phyloP scores from a whole-genome alignment of 1,140 invertebrate species.

The Eurosta solidaginis region DNA sequence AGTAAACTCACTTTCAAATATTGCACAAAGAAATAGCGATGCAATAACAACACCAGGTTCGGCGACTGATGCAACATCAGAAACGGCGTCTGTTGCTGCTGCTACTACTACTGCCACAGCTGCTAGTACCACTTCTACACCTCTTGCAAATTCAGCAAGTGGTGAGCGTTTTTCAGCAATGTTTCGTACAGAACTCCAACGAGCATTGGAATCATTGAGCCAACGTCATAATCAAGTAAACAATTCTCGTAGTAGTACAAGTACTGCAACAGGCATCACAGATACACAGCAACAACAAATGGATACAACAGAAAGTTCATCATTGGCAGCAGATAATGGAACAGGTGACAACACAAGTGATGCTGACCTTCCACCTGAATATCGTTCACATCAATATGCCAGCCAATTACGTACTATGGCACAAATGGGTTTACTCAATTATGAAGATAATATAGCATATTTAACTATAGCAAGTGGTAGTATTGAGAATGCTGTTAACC shows the following conservation, averaged over 20 bases:
- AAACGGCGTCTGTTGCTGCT: background rate
- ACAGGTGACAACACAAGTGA: constrained; percentile 45
- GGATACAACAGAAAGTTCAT: constrained; percentile 30
- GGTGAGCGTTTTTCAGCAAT: constrained; percentile 42
- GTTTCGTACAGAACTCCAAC: constrained; percentile 48
- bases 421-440: constrained; percentile 85
- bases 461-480: constrained; percentile 81
- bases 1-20: constrained; percentile 54
- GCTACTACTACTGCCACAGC: too few relatives aligned
- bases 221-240: constrained; percentile 13
- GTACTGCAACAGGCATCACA: background rate
- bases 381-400: constrained; percentile 52
- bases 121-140: constrained; percentile 30
- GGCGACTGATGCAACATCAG: background rate
- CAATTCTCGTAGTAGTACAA: background rate
- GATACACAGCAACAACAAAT: background rate
- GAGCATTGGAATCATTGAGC: constrained; percentile 46
- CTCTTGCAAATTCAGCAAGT: constrained; percentile 17
- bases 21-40: constrained; percentile 52
- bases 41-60: constrained; percentile 32
- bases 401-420: constrained; percentile 81
- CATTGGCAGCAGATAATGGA: background rate
- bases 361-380: constrained; percentile 49
- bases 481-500: constrained; percentile 85
- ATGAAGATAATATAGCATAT: constrained; percentile 82